Conservation (phyloP, 1,140 invertebrate genomes). For the Coelopa frigida region DNA sequence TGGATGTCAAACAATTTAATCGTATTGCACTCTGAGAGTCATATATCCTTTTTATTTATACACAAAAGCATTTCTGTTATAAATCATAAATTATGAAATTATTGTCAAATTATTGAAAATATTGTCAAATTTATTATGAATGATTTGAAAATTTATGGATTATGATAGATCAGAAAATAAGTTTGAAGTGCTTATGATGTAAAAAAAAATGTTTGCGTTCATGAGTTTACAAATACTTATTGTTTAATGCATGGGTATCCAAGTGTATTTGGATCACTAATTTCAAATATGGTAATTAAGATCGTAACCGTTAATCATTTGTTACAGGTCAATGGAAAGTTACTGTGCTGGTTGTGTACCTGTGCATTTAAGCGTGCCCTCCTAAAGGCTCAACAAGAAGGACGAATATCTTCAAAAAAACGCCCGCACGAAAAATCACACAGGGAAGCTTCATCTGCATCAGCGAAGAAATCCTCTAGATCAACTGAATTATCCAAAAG, state of each 20-base stretch:
- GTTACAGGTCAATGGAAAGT: conserved; percentile 85
- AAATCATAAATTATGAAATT: no score
- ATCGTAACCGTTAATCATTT: neutral
- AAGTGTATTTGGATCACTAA: no score
- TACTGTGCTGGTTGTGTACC: conserved; percentile 94
- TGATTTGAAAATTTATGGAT: no score
- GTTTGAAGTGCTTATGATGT: no score
- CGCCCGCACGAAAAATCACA: conserved; percentile 48
- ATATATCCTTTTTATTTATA: no score
- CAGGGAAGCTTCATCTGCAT: conserved; percentile 21
- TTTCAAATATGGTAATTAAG: neutral
- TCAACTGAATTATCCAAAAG: conserved; percentile 46
- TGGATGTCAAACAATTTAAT: no score
- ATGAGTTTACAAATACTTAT: neutral
- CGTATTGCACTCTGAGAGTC: no score
- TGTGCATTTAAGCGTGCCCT: conserved; percentile 87
- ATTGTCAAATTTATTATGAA: no score
- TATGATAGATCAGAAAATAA: no score
- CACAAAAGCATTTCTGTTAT: no score
- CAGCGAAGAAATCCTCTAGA: conserved; percentile 33
- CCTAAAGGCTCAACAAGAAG: conserved; percentile 82
- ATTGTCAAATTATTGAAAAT: no score
- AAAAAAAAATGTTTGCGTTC: conserved; percentile 14
- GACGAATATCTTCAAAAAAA: conserved; percentile 58
- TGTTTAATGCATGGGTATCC: no score